Evolutionary conservation across 2,797 vertebrate genomes (phyloP).

Genomic region (Anisognathus igniventris): DNA sequence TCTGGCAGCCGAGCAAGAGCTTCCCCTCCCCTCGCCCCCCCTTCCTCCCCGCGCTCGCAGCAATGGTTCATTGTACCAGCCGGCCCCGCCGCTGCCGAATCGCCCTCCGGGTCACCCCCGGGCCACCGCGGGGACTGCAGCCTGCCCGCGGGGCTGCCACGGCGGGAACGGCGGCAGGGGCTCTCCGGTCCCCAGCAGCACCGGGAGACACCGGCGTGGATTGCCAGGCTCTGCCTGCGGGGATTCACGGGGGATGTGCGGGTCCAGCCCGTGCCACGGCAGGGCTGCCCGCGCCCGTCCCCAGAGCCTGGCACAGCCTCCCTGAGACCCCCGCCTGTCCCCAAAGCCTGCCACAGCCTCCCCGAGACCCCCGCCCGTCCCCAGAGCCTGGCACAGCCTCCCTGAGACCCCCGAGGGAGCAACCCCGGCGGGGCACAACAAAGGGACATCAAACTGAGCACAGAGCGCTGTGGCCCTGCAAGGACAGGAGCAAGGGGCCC

Average conservation of each 20-base stretch:
- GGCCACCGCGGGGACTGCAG: not conserved
- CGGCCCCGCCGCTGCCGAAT: not conserved
- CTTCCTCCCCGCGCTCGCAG: constrained; percentile 24
- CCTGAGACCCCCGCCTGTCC: too few species aligned
- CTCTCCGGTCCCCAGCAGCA: not conserved
- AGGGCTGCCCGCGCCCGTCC: not conserved
- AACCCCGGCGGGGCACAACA: not conserved
- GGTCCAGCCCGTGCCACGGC: not conserved
- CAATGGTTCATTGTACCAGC: not conserved
- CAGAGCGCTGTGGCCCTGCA: not conserved
- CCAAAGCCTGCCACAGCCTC: too few species aligned
- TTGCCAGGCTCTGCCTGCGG: not conserved
- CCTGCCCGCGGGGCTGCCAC: accelerated
- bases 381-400: too few species aligned
- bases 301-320: not conserved
- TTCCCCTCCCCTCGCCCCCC: constrained; percentile 54
- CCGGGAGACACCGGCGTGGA: accelerated
- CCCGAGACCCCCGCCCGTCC: too few species aligned
- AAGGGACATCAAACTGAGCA: accelerated
- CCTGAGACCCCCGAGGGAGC: too few species aligned
- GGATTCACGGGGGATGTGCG: accelerated
- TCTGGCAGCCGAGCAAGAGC: constrained; percentile 12
- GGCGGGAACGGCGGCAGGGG: accelerated
- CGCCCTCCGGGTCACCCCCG: not conserved
- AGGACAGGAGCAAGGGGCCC: not conserved